Evolutionary conservation across 2,113 vertebrate species (phyloP).

Genomic region (Callopanchax toddi): DNA sequence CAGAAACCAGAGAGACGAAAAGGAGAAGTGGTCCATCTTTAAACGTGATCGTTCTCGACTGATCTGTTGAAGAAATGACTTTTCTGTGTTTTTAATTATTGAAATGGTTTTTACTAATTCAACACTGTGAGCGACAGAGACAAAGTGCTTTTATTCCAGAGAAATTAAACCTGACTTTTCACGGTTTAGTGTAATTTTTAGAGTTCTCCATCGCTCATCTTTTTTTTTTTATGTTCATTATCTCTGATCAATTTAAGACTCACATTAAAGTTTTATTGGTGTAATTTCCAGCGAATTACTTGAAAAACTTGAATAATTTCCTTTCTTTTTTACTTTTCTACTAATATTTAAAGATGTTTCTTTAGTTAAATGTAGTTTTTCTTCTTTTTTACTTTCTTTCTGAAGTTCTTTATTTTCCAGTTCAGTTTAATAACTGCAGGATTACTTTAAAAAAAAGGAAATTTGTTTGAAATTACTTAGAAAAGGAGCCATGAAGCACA

Average conservation of each 20-base stretch:
- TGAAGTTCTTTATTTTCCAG: neutral
- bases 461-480: neutral
- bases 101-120: slow-evolving; percentile 31
- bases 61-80: slow-evolving; percentile 38
- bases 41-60: slow-evolving; percentile 32
- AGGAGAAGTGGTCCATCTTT: slow-evolving; percentile 13
- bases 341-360: neutral
- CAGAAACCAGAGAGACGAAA: slow-evolving; percentile 8
- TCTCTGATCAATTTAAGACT: neutral
- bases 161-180: slow-evolving; percentile 33
- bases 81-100: slow-evolving; percentile 42
- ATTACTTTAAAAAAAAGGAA: neutral
- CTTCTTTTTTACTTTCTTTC: neutral
- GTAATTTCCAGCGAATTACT: neutral
- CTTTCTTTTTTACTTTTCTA: neutral
- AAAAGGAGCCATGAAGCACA: neutral
- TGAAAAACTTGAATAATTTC: no score
- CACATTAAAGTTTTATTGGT: neutral
- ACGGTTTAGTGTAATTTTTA: slow-evolving; percentile 4
- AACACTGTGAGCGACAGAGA: slow-evolving; percentile 32
- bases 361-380: neutral
- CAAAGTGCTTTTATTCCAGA: slow-evolving; percentile 41
- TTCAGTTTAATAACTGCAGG: neutral
- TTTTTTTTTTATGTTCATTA: neutral
- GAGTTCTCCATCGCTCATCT: neutral